Conservation (phyloP, 2,113 vertebrate genomes). For the Condylura cristata region DNA sequence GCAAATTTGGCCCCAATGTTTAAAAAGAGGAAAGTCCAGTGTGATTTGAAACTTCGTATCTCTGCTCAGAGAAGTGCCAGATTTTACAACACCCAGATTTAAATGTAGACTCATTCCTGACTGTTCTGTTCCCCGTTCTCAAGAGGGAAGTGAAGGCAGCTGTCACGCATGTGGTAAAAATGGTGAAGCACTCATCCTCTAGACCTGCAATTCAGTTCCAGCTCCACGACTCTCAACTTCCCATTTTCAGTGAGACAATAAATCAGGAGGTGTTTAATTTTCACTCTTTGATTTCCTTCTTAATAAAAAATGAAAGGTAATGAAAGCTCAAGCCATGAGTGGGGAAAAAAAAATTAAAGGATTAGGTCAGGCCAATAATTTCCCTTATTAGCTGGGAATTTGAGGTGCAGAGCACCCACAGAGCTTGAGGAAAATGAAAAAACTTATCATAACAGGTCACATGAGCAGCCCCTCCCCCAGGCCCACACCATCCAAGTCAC, state of each 20-base stretch:
- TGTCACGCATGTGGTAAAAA: fast-evolving
- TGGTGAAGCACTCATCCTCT: fast-evolving
- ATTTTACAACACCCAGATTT: not conserved
- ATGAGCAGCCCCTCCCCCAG: fast-evolving
- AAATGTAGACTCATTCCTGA: not conserved
- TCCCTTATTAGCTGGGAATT: conserved; percentile 32
- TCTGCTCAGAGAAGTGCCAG: not conserved
- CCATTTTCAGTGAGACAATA: not conserved
- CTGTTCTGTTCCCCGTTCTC: not conserved
- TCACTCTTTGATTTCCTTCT: conserved; percentile 49
- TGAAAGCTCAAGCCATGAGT: conserved; percentile 10
- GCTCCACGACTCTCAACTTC: not conserved
- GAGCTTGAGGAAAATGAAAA: not conserved
- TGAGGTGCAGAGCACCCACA: not conserved
- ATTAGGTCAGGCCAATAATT: not conserved
- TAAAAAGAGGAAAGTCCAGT: not conserved
- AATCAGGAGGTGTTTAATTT: conserved; percentile 66
- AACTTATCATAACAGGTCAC: not conserved
- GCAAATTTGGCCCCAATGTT: not conserved
- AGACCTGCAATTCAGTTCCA: not conserved
- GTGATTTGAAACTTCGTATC: not conserved
- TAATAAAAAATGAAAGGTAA: conserved; percentile 62
- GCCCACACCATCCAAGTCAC: not conserved
- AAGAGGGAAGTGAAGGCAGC: not conserved
- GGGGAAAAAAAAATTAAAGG: not conserved